Base-by-base conservation (phyloP, 2,888 invertebrate genomes). In the Patella caerulea region DNA sequence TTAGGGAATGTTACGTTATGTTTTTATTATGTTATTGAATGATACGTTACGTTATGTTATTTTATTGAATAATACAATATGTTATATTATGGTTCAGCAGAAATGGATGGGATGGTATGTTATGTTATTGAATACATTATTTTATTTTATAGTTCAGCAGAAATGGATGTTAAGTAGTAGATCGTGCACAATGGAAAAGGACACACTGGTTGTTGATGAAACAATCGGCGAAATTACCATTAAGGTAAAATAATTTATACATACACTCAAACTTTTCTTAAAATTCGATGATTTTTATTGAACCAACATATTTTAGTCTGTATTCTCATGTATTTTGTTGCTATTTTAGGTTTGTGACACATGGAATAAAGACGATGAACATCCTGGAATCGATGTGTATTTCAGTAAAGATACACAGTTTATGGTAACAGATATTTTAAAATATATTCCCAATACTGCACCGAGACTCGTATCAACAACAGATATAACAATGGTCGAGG, bases 401-500 rank as follows among this genome's bases (percentile, higher is more conserved):
- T 81, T 81, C 56, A 52, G 54, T 54, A 76, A 79, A 71, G 78
- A 77, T 59, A 81, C 81, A 12, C 78, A 79, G 74, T 81, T 81
- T 72, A 54, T 81, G 73, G 29, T 81, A 55, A 76, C 81, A 9
- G 71, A 56, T 11, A 78, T 76, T 53, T 69, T 69, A 54, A 65
- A 77, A 29, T 54, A 72, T 45, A 79, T 81, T 19, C 76, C 81
- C 9, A 81, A 81, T 65, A 75, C 55, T 14, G 29, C 74, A 9
- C 81, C 81, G 11, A 7, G 34, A 3, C 72, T 81, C 53, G 76
- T 76, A 70, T 74, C 76, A 29, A 17, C 59, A 0, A 19, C 55
- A 14, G 54, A 65, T 15, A 55, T 75, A 55, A 70, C 74, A 24
- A 79, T 81, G 79, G 19, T 34, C 17, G 81, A 81, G 24, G 81